Evolutionary conservation across 2,113 vertebrate species (phyloP), one percentile per base, ranked within the genome.

Genomic region (Saiga tatarica): DNA sequence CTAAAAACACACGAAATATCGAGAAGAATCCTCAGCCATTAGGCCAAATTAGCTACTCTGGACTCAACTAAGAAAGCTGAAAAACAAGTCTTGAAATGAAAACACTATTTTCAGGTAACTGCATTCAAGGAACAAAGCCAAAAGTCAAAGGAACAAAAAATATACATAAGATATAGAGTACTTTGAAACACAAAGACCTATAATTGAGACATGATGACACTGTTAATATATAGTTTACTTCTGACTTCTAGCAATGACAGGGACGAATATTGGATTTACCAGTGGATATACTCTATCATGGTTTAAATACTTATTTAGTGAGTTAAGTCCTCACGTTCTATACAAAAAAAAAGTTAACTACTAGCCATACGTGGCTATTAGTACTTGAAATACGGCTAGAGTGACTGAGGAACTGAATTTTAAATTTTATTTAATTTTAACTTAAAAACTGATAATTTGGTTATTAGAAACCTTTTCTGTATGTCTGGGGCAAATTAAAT

Each of bases 61-160:
- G 57, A 88, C 45, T 36, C 67, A 91, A 30, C 47, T 59, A 78
- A 92, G 30, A 81, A 91, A 79, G 50, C 19, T 93, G 13, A 85
- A 96, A 96, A 93, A 25, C 33, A 85, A 95, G 33, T 10, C n/a
- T 87, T 97, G 21, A 92, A 64, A 79, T 92, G 9, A 78, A 96
- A 95, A 89, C 74, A 59, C 17, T 60, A 10, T 91, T 96, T 93
- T 36, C 19, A 84, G 88, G 26, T 76, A 96, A 88, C 16, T 76
- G 8, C 57, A 9, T 79, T 93, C 17, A 33, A 55, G 96, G 50
- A 94, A 94, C 13, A 86, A 92, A 86, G 11, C 1, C 28, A 78
- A 92, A 64, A 90, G 14, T 39, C 85, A 79, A 92, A 96, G 50
- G 28, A 93, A 90, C 26, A 74, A 95, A 87, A 67, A 89, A 76